A percentile compares a stretch with the other conserved stretches of the same genome.
These are phyloP conservation scores for Eulimnadia texana DNA, from an alignment of 1,140 invertebrate genomes.

Conservation along the genomic window DNA sequence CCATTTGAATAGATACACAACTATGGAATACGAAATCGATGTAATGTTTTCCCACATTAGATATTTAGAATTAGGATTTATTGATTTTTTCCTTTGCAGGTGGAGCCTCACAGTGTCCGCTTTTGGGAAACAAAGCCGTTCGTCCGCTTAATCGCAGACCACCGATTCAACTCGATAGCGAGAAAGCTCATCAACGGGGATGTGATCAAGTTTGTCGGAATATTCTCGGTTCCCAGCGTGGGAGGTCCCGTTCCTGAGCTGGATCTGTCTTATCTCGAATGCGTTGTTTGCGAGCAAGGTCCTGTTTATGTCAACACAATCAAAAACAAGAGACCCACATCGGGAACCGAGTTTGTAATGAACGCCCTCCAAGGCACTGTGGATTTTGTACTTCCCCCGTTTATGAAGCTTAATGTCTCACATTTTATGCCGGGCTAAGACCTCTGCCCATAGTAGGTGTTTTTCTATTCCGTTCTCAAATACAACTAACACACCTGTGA, in stretches of 20 bases:
- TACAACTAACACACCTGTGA: not conserved
- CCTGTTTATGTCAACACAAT: not conserved
- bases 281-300: not conserved
- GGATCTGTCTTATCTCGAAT: not conserved
- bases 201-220: not conserved
- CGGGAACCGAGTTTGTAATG: not conserved
- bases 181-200: not conserved
- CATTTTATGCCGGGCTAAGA: not conserved
- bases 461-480: too few relatives aligned
- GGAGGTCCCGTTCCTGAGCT: not conserved
- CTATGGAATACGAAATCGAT: not conserved
- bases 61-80: not conserved
- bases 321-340: not conserved
- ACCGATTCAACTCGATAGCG: not conserved
- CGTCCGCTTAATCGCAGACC: not conserved
- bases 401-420: constrained; percentile 2
- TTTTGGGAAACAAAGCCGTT: not conserved
- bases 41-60: not conserved
- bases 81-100: not conserved
- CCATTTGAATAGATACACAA: not conserved
- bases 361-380: not conserved
- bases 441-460: too few relatives aligned
- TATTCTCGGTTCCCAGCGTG: not conserved
- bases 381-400: constrained; percentile 5
- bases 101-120: not conserved